Conservation (phyloP, 2,113 vertebrate genomes). For the Mohoua ochrocephala region DNA sequence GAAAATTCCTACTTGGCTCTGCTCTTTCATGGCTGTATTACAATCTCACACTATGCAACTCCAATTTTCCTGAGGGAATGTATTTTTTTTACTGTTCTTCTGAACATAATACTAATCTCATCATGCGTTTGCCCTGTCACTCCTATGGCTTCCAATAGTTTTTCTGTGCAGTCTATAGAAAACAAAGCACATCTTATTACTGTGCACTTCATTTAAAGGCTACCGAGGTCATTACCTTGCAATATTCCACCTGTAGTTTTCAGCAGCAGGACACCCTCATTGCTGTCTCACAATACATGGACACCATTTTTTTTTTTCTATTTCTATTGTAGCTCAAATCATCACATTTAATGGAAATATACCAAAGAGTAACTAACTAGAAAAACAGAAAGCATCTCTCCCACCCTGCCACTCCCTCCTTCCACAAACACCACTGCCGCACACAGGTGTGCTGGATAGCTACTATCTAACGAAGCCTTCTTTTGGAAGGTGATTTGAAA, state of each 20-base stretch:
- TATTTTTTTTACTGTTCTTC: neutral
- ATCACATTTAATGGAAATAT: neutral
- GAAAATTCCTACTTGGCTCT: slow-evolving; percentile 30
- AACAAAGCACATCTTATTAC: neutral
- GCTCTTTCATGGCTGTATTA: slow-evolving; percentile 9
- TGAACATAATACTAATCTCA: neutral
- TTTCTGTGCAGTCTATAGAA: neutral
- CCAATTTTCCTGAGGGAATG: slow-evolving; percentile 3
- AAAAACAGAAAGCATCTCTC: neutral
- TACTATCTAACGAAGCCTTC: neutral
- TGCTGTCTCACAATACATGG: slow-evolving; percentile 31
- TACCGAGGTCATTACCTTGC: slow-evolving; percentile 18
- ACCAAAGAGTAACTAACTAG: neutral
- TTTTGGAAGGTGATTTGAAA: neutral
- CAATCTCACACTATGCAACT: neutral
- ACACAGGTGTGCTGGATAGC: neutral
- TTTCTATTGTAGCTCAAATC: neutral
- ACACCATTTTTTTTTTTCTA: neutral
- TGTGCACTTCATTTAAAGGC: neutral
- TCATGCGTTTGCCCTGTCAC: neutral
- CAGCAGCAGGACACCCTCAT: slow-evolving; percentile 20
- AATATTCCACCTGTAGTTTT: neutral
- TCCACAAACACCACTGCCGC: neutral
- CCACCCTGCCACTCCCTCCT: neutral
- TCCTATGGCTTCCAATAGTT: neutral